phyloP scores from a whole-genome alignment of 1,140 invertebrate species.

The Pteromalus puparum region DNA sequence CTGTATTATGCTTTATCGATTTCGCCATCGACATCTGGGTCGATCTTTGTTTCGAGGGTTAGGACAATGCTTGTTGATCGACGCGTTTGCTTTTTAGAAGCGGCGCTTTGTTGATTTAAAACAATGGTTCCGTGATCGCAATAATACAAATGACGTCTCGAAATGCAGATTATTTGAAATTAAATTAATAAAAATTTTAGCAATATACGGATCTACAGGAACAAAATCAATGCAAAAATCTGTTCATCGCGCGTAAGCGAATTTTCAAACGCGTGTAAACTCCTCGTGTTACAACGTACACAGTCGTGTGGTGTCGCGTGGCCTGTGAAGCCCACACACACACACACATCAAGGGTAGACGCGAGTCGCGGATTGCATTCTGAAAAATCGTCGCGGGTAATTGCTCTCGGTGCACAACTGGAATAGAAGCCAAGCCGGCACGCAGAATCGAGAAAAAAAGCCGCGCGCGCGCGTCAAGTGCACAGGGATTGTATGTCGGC shows the following conservation, averaged over 20 bases:
- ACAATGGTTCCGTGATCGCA: too few relatives aligned
- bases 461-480: constrained; percentile 42
- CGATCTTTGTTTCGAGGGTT: not conserved
- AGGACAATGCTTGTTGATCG: not conserved
- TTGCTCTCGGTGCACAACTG: constrained; percentile 49
- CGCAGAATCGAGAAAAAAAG: constrained; percentile 47
- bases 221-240: too few relatives aligned
- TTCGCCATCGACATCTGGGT: constrained; percentile 2
- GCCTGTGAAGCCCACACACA: not conserved
- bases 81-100: not conserved
- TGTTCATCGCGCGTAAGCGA: not conserved
- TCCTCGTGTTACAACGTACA: constrained; percentile 20
- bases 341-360: not conserved
- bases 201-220: too few relatives aligned
- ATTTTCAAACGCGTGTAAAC: not conserved
- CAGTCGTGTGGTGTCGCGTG: constrained; percentile 42
- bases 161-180: too few relatives aligned
- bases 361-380: constrained; percentile 55
- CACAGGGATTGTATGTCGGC: constrained; percentile 20
- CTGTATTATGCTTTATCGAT: not conserved
- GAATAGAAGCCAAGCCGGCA: constrained; percentile 34
- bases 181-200: too few relatives aligned
- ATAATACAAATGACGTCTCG: too few relatives aligned
- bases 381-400: constrained; percentile 55
- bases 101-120: not conserved